Evolutionary conservation across 2,888 invertebrate species (phyloP), one percentile per base, ranked within the genome.

Genomic region (Hipparchia sbordonii): DNA sequence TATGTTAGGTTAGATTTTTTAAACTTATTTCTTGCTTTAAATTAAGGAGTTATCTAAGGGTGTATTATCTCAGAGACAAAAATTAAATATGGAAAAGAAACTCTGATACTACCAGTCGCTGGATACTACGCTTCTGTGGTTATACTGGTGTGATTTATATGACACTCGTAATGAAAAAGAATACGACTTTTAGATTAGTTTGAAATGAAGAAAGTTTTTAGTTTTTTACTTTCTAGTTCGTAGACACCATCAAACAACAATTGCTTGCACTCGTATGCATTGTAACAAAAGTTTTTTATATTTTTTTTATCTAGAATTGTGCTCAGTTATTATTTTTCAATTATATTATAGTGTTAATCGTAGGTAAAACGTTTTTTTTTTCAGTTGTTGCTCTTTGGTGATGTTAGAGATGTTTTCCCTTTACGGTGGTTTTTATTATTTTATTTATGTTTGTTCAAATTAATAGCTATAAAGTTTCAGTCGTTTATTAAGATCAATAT

Each of bases 131-230:
- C 60, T 60, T 6, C 60, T 45, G 60, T 61, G 46, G 63, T 63
- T 13, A 13, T 61, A 8, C 52, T 39, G 66, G 45, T 56, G 67
- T 75, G 75, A 75, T 75, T 75, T 73, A 75, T 75, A 70, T 67
- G 75, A 75, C 75, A 70, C 52, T 51, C 54, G 67, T 73, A 72
- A 72, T 75, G 71, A 75, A 73, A 70, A 72, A 61, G 59, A 54
- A 71, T 73, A 72, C 13, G 57, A 73, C 71, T 75, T 75, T 52
- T 67, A 72, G 71, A 73, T 72, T 70, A 73, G 73, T 73, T 73
- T 60, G 71, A 67, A 75, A 75, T 73, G 73, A 75, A 72, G 54
- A 72, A 75, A 75, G 73, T 75, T 75, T 67, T 48, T 48, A 48
- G 48, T 48, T 48, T 48, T 48, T 56, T 67, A 70, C 45, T 46